Percentiles rank a stretch among this genome's conserved stretches.
These are phyloP conservation scores for Xenopus borealis DNA, from an alignment of 2,113 vertebrate species.

Conservation along the genomic window DNA sequence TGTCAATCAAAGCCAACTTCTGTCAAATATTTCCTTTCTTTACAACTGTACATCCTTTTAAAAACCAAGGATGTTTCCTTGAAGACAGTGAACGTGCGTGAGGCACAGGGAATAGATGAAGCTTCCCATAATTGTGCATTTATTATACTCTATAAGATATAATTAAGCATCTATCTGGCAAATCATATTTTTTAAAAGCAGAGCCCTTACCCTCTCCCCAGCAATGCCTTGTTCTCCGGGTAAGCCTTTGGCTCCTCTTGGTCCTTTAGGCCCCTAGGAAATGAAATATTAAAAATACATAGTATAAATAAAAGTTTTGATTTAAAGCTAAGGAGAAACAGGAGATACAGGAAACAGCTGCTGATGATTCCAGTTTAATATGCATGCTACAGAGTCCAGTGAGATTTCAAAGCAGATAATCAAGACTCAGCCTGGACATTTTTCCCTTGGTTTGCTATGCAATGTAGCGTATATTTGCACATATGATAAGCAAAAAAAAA, in stretches of 20 bases:
- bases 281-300: conserved; percentile 35
- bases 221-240: conserved; percentile 87
- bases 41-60: too few species aligned
- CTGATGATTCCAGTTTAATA: conserved; percentile 34
- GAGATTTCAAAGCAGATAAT: conserved; percentile 36
- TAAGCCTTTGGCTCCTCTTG: conserved; percentile 80
- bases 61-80: too few species aligned
- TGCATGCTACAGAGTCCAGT: conserved; percentile 16
- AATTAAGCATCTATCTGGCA: too few species aligned
- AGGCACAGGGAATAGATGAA: too few species aligned
- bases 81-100: too few species aligned
- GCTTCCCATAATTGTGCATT: too few species aligned
- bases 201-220: conserved; percentile 81
- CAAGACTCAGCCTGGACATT: conserved; percentile 20
- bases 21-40: too few species aligned
- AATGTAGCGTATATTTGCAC: too few species aligned
- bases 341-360: conserved; percentile 43
- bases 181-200: not conserved
- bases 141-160: too few species aligned
- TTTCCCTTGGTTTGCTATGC: not conserved
- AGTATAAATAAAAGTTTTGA: conserved; percentile 14
- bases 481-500: too few species aligned
- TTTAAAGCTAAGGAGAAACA: conserved; percentile 39
- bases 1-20: too few species aligned
- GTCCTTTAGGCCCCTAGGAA: conserved; percentile 80